A percentile compares a stretch with the other conserved stretches of the same genome.
These are phyloP conservation scores for Agapostemon virescens DNA, from an alignment of 2,888 invertebrate species.

Conservation along the genomic window DNA sequence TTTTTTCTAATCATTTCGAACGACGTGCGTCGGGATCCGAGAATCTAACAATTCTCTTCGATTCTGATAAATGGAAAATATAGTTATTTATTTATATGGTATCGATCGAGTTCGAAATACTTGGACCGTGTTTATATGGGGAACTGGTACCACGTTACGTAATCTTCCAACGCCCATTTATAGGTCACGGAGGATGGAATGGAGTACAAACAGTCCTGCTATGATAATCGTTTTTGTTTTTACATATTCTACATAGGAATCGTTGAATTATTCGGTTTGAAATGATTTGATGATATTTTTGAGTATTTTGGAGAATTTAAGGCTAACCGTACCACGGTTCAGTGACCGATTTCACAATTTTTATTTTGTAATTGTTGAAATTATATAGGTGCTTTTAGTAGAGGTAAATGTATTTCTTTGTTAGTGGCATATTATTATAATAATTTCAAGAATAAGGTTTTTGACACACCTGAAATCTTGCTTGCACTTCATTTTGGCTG, in stretches of 20 bases:
- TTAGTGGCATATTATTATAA: too few species aligned
- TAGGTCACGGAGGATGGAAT: slow-evolving; percentile 51
- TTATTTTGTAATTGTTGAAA: too few species aligned
- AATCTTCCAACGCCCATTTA: slow-evolving; percentile 55
- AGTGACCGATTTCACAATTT: too few species aligned
- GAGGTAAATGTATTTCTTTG: too few species aligned
- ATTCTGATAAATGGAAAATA: not conserved
- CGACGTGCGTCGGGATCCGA: not conserved
- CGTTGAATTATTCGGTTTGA: not conserved
- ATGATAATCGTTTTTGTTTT: not conserved
- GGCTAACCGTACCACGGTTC: too few species aligned
- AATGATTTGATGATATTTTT: not conserved
- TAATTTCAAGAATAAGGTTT: too few species aligned
- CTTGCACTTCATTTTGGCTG: too few species aligned
- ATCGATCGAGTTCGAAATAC: not conserved
- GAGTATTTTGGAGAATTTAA: too few species aligned
- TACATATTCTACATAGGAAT: not conserved
- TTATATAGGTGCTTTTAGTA: too few species aligned
- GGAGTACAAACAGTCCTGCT: not conserved
- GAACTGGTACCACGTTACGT: slow-evolving; percentile 42
- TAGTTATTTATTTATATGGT: not conserved
- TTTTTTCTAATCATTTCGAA: slow-evolving; percentile 8
- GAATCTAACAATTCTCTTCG: not conserved
- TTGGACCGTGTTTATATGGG: not conserved
- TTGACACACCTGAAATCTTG: too few species aligned